Evolutionary conservation across 2,113 vertebrate species (phyloP).

Genomic region (Takifugu bimaculatus): DNA sequence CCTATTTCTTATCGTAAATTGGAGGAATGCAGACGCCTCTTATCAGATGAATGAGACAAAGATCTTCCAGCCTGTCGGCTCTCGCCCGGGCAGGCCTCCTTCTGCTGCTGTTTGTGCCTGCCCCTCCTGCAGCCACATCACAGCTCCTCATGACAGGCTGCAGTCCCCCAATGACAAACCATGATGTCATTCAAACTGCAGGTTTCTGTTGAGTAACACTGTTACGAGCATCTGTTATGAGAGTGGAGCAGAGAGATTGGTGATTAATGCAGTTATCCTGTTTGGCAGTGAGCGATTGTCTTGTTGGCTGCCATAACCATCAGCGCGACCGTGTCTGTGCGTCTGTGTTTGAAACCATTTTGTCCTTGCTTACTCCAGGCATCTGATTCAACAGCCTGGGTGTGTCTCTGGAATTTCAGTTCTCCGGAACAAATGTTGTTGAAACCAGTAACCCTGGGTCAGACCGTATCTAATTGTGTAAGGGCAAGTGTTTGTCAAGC

Average conservation of each 20-base stretch:
- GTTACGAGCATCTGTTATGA: slow-evolving; percentile 13
- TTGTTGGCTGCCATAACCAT: background rate
- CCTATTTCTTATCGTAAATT: slow-evolving; percentile 25
- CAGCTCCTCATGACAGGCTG: slow-evolving; percentile 10
- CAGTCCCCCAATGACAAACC: slow-evolving; percentile 24
- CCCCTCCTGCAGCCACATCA: slow-evolving; percentile 8
- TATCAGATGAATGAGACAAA: slow-evolving; percentile 41
- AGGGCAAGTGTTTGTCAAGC: background rate
- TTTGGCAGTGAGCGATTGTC: too few species aligned
- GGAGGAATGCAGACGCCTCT: slow-evolving; percentile 46
- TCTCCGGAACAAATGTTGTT: slow-evolving; percentile 36
- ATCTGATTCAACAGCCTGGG: slow-evolving; percentile 52
- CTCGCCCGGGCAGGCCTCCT: slow-evolving; percentile 20
- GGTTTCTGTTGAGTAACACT: slow-evolving; percentile 11
- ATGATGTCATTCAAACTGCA: slow-evolving; percentile 46
- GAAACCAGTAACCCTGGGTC: slow-evolving; percentile 12
- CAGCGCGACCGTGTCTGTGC: slow-evolving; percentile 1
- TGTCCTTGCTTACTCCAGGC: slow-evolving; percentile 21
- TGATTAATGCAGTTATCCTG: slow-evolving; percentile 2
- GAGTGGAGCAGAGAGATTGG: background rate
- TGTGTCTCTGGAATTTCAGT: slow-evolving; percentile 51
- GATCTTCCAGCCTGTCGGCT: slow-evolving; percentile 28
- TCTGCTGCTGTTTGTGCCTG: background rate
- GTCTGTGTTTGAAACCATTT: slow-evolving; percentile 11
- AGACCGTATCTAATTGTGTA: background rate